Conservation (phyloP, 2,113 vertebrate genomes). For the Melanocharis versteri region DNA sequence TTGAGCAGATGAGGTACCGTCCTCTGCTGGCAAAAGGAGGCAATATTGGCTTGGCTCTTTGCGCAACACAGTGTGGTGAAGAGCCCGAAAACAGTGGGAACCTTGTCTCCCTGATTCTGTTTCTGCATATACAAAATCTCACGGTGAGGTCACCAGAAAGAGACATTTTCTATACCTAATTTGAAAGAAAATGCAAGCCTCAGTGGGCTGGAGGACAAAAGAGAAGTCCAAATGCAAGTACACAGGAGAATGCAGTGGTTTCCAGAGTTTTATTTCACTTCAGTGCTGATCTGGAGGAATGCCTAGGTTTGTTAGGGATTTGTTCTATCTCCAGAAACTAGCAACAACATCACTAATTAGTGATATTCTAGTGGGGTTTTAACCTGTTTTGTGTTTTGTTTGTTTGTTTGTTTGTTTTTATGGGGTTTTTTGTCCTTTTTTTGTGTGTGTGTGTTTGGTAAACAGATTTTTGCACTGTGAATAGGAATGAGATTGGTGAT, state of each 20-base stretch:
- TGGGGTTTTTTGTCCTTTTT: neutral
- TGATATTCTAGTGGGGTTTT: neutral
- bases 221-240: neutral
- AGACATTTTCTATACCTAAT: neutral
- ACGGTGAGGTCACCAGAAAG: neutral
- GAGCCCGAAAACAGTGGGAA: neutral
- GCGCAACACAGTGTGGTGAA: neutral
- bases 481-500: neutral
- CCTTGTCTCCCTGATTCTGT: neutral
- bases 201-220: neutral
- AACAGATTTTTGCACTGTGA: neutral
- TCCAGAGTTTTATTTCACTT: neutral
- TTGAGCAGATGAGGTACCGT: constrained; percentile 50
- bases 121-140: neutral
- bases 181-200: neutral
- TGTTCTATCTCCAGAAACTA: neutral
- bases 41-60: neutral
- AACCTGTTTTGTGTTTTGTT: neutral
- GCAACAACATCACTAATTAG: neutral
- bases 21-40: constrained; percentile 65
- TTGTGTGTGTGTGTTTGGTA: neutral
- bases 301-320: neutral
- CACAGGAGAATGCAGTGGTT: neutral
- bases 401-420: neutral
- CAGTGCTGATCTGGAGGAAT: neutral